Percentiles rank a stretch among this genome's conserved stretches.
Conservation (phyloP, 2,888 invertebrate genomes). For the Apeira syringaria region DNA sequence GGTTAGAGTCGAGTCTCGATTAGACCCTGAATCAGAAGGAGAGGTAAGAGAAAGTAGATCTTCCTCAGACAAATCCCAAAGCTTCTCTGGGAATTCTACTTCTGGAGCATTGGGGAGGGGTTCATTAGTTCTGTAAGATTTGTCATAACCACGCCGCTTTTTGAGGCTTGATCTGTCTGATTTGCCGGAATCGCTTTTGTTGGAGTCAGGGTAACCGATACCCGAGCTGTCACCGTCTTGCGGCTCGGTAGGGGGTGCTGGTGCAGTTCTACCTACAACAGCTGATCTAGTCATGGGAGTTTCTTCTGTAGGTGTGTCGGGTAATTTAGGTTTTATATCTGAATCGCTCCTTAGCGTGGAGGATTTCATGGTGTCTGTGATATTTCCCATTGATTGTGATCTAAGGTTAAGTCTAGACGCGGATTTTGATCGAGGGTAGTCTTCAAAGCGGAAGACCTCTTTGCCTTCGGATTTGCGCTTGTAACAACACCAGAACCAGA, state of each 20-base stretch:
- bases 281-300: slow-evolving; percentile 47
- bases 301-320: slow-evolving; percentile 67
- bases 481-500: slow-evolving; percentile 85
- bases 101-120: slow-evolving; percentile 89
- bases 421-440: slow-evolving; percentile 82
- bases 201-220: slow-evolving; percentile 79
- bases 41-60: slow-evolving; percentile 81
- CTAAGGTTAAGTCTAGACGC: slow-evolving; percentile 83
- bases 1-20: slow-evolving; percentile 78
- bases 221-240: slow-evolving; percentile 77
- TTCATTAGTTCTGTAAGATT: slow-evolving; percentile 92
- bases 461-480: slow-evolving; percentile 83
- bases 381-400: slow-evolving; percentile 78
- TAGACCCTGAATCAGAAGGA: slow-evolving; percentile 84
- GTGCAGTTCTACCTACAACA: slow-evolving; percentile 56
- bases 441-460: slow-evolving; percentile 81
- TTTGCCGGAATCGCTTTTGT: slow-evolving; percentile 76
- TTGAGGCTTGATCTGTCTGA: slow-evolving; percentile 78
- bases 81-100: slow-evolving; percentile 91
- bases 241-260: slow-evolving; percentile 51
- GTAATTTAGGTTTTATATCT: slow-evolving; percentile 58
- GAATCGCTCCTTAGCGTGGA: slow-evolving; percentile 67
- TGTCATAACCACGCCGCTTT: slow-evolving; percentile 90
- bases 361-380: slow-evolving; percentile 76
- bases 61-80: slow-evolving; percentile 89